Conservation (phyloP, 2,888 invertebrate genomes). For the Macroteleia sp. region DNA sequence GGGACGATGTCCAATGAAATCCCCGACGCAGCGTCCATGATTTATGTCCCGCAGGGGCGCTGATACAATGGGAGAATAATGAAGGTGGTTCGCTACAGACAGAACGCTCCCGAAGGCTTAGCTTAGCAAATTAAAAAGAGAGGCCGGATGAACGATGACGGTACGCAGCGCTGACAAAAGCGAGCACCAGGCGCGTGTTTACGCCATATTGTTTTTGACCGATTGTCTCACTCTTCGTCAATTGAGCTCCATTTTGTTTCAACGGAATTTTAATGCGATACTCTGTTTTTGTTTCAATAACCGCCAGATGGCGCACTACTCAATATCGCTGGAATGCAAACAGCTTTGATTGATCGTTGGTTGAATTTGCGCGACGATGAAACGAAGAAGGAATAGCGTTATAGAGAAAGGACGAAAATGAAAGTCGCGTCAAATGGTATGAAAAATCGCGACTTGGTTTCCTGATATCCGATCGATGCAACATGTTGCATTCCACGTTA, state of each 20-base stretch:
- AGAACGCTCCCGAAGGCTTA: conserved; percentile 75
- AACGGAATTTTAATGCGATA: not conserved
- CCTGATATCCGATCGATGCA: conserved; percentile 29
- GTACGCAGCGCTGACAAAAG: conserved; percentile 15
- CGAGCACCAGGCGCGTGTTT: conserved; percentile 34
- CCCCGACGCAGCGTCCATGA: conserved; percentile 72
- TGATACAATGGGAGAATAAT: conserved; percentile 83
- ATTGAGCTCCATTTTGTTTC: not conserved
- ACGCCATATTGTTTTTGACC: conserved; percentile 46
- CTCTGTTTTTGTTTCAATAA: not conserved
- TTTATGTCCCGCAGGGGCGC: conserved; percentile 77
- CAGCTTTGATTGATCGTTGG: conserved; percentile 38
- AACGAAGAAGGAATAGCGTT: conserved; percentile 13
- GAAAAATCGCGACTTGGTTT: conserved; percentile 32
- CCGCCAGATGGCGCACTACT: conserved; percentile 24
- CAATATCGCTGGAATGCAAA: conserved; percentile 21
- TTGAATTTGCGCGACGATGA: conserved; percentile 24
- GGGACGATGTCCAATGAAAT: conserved; percentile 74
- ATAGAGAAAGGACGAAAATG: conserved; percentile 10
- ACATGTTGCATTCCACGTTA: conserved; percentile 41
- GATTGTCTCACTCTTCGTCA: conserved; percentile 55
- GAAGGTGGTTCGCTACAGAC: conserved; percentile 77
- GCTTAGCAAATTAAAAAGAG: conserved; percentile 79
- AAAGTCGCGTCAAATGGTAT: conserved; percentile 22
- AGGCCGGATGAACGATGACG: conserved; percentile 56